phyloP scores from a whole-genome alignment of 1,140 invertebrate species.

The Planococcus citri region DNA sequence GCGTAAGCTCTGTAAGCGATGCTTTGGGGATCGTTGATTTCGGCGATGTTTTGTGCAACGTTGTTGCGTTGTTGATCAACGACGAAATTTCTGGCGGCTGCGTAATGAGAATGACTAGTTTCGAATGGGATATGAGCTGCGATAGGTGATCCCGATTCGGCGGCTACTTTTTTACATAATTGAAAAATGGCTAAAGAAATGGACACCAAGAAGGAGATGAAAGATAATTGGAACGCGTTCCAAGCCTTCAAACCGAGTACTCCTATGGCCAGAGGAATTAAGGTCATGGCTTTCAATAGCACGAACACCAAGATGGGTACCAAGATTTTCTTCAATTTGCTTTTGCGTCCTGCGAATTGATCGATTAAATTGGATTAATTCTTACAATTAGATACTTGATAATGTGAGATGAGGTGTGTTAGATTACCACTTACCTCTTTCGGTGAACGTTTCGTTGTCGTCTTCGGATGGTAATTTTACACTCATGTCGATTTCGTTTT shows the following conservation, averaged over 20 bases:
- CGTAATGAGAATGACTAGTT: constrained; percentile 29
- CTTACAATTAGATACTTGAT: no score
- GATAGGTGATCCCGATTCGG: constrained; percentile 33
- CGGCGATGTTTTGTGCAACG: constrained; percentile 45
- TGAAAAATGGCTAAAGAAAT: constrained; percentile 73
- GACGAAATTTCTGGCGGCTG: constrained; percentile 28
- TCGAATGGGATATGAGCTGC: constrained; percentile 24
- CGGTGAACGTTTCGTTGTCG: constrained; percentile 28
- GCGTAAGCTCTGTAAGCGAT: constrained; percentile 60
- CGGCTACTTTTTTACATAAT: constrained; percentile 69
- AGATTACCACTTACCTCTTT: constrained; percentile 23
- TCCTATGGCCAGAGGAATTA: constrained; percentile 68
- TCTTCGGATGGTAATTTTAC: constrained; percentile 51
- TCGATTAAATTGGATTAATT: no score
- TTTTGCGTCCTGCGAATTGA: constrained; percentile 53
- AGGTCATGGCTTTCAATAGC: constrained; percentile 67
- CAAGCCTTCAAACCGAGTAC: constrained; percentile 71
- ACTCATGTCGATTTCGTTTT: constrained; percentile 56
- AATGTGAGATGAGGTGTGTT: no score
- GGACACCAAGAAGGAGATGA: constrained; percentile 75
- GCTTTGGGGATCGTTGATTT: no score
- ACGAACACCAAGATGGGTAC: constrained; percentile 71
- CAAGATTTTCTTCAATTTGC: constrained; percentile 71
- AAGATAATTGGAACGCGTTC: constrained; percentile 70
- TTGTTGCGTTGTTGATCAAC: neutral